A percentile compares a stretch with the other conserved stretches of the same genome.
phyloP scores from a whole-genome alignment of 1,140 invertebrate genomes.

The Theocolax elegans region DNA sequence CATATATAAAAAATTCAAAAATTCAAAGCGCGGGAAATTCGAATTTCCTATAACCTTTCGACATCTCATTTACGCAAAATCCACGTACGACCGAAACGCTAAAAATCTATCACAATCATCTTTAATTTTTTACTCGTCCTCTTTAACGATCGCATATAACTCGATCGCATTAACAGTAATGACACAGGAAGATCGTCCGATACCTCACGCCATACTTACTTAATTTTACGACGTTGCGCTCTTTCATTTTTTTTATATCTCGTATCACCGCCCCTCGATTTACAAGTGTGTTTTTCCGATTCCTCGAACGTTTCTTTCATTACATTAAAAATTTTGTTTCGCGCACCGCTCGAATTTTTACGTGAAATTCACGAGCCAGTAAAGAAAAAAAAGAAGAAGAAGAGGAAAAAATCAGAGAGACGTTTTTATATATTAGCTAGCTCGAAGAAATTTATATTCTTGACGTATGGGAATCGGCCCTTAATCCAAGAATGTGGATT shows the following conservation, averaged over 20 bases:
- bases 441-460: slow-evolving; percentile 2
- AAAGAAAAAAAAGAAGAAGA: too few species aligned
- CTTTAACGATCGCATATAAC: too few species aligned
- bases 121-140: too few species aligned
- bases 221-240: slow-evolving; percentile 7
- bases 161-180: neutral
- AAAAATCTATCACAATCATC: too few species aligned
- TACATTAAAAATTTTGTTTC: neutral
- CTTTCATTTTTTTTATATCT: slow-evolving; percentile 6
- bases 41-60: too few species aligned
- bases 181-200: neutral
- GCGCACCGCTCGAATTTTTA: neutral
- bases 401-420: too few species aligned
- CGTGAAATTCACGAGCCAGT: slow-evolving; percentile 2
- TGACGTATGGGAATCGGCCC: neutral
- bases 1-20: too few species aligned
- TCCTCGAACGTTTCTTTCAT: neutral
- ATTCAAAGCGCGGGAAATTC: too few species aligned
- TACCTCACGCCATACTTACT: slow-evolving; percentile 6
- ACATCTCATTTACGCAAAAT: too few species aligned
- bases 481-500: neutral
- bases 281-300: neutral
- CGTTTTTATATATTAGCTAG: neutral
- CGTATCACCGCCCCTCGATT: neutral
- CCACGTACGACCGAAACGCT: too few species aligned